Base-by-base conservation (phyloP, 2,113 vertebrate genomes). In the Equus przewalskii region DNA sequence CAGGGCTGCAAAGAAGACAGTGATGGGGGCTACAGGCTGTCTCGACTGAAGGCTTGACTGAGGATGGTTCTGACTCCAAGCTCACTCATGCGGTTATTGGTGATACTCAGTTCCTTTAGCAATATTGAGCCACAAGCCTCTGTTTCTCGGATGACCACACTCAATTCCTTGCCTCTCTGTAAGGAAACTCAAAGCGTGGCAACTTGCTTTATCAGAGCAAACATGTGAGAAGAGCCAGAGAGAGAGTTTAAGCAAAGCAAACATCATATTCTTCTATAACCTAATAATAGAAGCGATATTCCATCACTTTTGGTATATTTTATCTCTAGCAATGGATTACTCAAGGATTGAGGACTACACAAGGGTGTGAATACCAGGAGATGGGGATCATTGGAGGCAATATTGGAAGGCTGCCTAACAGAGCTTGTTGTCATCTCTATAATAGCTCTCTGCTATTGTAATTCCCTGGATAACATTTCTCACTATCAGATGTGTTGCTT, bases 1-100 rank as follows among this genome's bases (percentile, higher is more conserved):
- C 16, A 18, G 18, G 28, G 2, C 56, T 49, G 46, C 56, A 30
- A 0, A 33, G 18, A 46, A 49, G 58, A 19, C 14, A 0, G 2
- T 65, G 16, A 21, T 30, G 10, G 15, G 7, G 54, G 30, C 4
- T 36, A 5, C 33, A 56, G 33, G 15, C 9, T 49, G 36, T 12
- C 56, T 56, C 56, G 46, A 30, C 72, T 2, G 21, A 64, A 64
- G 46, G 12, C 54, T 78, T 1, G 2, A 24, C 9, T 30, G 56
- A 5, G 13, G 21, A 24, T 36, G 11, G 22, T 3, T 56, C 64
- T 1, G 10, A 15, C 7, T 16, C 28, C n/a, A 64, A 4, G 18
- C 33, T 89, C 60, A 16, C 8, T 46, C 4, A 0, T 12, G 13
- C 56, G 79, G 51, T 14, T 30, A 6, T 13, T 30, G 46, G 7